Percentiles rank a stretch among this genome's conserved stretches.
Conservation (phyloP, 2,113 vertebrate species). For the Amphiprion ocellaris region DNA sequence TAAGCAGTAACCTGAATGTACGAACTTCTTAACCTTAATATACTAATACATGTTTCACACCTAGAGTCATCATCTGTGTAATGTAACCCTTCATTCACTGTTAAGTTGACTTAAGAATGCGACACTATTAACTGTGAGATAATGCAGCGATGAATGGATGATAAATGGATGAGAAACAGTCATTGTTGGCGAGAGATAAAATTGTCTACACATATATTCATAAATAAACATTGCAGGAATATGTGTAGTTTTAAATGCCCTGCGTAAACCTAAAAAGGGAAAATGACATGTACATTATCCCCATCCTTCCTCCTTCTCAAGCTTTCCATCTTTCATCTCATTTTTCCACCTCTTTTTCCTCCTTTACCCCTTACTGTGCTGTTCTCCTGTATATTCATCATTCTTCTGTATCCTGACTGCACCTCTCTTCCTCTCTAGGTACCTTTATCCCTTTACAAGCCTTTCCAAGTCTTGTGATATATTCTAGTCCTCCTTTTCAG, state of each 20-base stretch:
- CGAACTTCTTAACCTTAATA: too few relatives aligned
- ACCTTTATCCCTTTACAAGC: slow-evolving; percentile 19
- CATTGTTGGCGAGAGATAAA: too few relatives aligned
- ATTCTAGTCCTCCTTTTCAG: not conserved
- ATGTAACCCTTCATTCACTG: too few relatives aligned
- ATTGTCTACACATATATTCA: too few relatives aligned
- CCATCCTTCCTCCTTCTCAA: not conserved
- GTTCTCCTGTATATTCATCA: not conserved
- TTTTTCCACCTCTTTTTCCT: slow-evolving; percentile 10
- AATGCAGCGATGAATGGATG: too few relatives aligned
- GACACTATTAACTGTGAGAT: too few relatives aligned
- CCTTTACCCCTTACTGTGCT: not conserved
- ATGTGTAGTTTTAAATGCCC: slow-evolving; percentile 10
- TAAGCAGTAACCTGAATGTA: too few relatives aligned
- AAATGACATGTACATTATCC: slow-evolving; percentile 25
- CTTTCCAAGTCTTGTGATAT: slow-evolving; percentile 22
- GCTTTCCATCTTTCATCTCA: slow-evolving; percentile 11
- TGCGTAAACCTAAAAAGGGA: not conserved
- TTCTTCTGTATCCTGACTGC: slow-evolving; percentile 27
- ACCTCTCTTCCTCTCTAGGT: slow-evolving; percentile 1
- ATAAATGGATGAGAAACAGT: too few relatives aligned
- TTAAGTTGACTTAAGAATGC: too few relatives aligned
- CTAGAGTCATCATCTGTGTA: not conserved
- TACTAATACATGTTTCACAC: not conserved
- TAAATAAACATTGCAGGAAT: not conserved